Conservation (phyloP, 2,113 vertebrate genomes). For the Patagioenas fasciata region DNA sequence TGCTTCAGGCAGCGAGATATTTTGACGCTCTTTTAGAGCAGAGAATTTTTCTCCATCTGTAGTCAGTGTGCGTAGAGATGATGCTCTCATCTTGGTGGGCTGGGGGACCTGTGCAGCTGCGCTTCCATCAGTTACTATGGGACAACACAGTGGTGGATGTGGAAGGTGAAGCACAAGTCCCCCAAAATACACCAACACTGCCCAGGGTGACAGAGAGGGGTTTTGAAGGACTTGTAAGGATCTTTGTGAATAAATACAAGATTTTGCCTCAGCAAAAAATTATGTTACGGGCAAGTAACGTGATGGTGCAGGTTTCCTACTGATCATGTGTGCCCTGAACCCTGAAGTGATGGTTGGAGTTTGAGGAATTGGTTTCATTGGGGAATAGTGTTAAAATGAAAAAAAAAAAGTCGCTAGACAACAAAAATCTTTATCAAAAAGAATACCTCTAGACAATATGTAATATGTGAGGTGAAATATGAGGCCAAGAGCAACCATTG, state of each 20-base stretch:
- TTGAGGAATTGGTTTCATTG: neutral
- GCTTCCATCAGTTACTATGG: rapidly evolving
- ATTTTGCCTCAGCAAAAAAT: neutral
- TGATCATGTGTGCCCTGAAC: neutral
- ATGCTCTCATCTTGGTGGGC: no score
- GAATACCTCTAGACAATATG: neutral
- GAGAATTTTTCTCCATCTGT: neutral
- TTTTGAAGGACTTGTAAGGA: neutral
- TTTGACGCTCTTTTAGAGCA: neutral
- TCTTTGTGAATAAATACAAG: neutral
- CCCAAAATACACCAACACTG: neutral
- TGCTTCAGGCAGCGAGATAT: neutral
- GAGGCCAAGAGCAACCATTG: neutral
- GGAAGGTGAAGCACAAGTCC: neutral
- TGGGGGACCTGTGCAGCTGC: neutral
- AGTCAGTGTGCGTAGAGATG: rapidly evolving
- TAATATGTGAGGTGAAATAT: slow-evolving; percentile 5
- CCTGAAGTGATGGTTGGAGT: rapidly evolving
- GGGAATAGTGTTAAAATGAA: neutral
- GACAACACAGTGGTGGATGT: rapidly evolving
- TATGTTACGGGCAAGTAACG: neutral
- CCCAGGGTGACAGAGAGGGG: rapidly evolving
- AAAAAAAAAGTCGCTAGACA: neutral
- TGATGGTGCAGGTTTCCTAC: neutral
- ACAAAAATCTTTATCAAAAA: neutral